Evolutionary conservation across 2,113 vertebrate genomes (phyloP), one percentile per base, ranked within the genome.

Genomic region (Nycticryphes semicollaris): DNA sequence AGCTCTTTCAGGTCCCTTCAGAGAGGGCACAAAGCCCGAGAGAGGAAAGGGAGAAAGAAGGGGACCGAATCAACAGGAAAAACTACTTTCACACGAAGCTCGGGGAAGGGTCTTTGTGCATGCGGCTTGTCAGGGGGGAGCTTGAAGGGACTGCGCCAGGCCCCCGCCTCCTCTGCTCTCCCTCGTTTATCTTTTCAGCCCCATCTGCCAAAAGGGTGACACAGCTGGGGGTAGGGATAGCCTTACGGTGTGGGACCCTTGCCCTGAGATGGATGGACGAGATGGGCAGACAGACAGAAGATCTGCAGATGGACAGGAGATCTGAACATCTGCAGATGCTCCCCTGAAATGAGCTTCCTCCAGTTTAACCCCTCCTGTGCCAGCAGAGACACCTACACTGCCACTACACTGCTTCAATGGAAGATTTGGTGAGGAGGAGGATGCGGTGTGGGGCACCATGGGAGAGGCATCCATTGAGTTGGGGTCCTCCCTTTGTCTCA

Each of bases 61-160:
- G 82, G 47, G 85, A 94, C 75, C 18, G 41, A 95, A 95, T 93
- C 87, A 89, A 84, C 72, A 93, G 94, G 94, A 70, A 90, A 95
- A 96, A 90, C 81, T 88, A 89, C 91, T 97, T 97, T 97, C 97
- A 97, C 97, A 97, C 63, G 85, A 96, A 94, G 94, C 95, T 92
- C 8, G 17, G 86, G 79, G 87, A 96, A 87, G 80, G 39, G 93
- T 62, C 91, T 97, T 97, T 97, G 97, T 97, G 94, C 31, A 5
- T 6, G 2, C 69, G 54, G 47, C 79, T 64, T 68, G 47, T 56
- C n/a, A 23, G 47, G 45, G 35, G 39, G 48, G 41, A 74, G 62
- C 30, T 51, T 37, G 86, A 90, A 90, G 90, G 83, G 92, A 82
- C 78, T 31, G 18, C 1, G 5, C 72, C 5, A 33, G 2, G 5